These are phyloP conservation scores for Cantharis flavilabris DNA, from an alignment of 2,888 invertebrate genomes.

Conservation along the genomic window DNA sequence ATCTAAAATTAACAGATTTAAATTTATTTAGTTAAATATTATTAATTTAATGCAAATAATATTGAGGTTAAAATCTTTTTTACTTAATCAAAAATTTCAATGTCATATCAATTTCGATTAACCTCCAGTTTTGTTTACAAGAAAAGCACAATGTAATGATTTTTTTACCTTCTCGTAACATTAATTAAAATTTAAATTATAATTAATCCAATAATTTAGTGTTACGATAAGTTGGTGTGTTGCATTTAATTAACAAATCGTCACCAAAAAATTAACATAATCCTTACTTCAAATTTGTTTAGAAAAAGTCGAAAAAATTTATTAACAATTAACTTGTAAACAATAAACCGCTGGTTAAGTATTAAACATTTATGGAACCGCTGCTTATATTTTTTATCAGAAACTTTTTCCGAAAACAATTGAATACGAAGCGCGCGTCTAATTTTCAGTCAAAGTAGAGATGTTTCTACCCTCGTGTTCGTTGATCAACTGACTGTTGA, in stretches of 20 bases:
- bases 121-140: background rate
- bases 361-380: background rate
- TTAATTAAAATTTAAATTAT: background rate
- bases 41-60: background rate
- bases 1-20: background rate
- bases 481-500: slow-evolving; percentile 30
- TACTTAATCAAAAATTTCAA: background rate
- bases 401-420: slow-evolving; percentile 6
- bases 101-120: background rate
- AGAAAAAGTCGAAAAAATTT: background rate
- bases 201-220: background rate
- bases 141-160: background rate
- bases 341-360: background rate
- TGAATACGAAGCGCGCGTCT: slow-evolving; percentile 11
- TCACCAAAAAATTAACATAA: background rate
- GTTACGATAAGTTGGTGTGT: background rate
- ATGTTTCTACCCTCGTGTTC: slow-evolving; percentile 16
- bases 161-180: background rate
- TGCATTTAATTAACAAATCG: background rate
- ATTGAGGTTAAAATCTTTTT: background rate
- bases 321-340: background rate
- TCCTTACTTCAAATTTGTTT: background rate
- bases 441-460: slow-evolving; percentile 4
- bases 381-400: background rate
- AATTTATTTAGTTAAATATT: background rate